These are phyloP conservation scores for Caenorhabditis panamensis DNA, from an alignment of 2,888 invertebrate genomes.

Conservation along the genomic window DNA sequence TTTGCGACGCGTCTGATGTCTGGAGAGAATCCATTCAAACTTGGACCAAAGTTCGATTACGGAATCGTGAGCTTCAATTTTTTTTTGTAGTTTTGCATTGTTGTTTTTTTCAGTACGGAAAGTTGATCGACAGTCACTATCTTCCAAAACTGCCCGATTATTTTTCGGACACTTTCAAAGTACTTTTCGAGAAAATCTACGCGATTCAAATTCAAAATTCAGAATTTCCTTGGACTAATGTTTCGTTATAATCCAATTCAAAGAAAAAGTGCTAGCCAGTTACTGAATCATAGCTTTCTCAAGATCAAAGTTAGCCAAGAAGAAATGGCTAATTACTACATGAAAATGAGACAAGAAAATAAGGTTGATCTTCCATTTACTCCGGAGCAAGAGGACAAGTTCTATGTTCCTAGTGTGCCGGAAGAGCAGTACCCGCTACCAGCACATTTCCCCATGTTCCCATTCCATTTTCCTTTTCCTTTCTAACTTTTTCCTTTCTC, in stretches of 20 bases:
- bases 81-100: slow-evolving; percentile 3
- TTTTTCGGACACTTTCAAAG: not conserved
- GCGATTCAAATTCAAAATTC: not conserved
- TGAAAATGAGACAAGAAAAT: not conserved
- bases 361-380: not conserved
- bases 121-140: not conserved
- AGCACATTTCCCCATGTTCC: not conserved
- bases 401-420: not conserved
- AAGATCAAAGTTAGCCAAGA: not conserved
- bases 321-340: not conserved
- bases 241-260: slow-evolving; percentile 13
- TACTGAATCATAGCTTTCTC: slow-evolving; percentile 1
- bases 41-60: not conserved
- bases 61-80: no score
- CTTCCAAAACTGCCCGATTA: not conserved
- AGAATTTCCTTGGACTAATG: slow-evolving; percentile 19
- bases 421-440: not conserved
- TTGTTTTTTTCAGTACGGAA: slow-evolving; percentile 28
- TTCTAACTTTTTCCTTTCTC: no score
- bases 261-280: not conserved
- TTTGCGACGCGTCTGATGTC: no score
- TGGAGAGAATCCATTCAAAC: slow-evolving; percentile 21
- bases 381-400: not conserved
- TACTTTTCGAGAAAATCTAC: not conserved
- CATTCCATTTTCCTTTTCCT: no score